A percentile compares a stretch with the other conserved stretches of the same genome.
Evolutionary conservation across 1,140 invertebrate genomes (phyloP).

Genomic region (Zaprionus kolodkinae): DNA sequence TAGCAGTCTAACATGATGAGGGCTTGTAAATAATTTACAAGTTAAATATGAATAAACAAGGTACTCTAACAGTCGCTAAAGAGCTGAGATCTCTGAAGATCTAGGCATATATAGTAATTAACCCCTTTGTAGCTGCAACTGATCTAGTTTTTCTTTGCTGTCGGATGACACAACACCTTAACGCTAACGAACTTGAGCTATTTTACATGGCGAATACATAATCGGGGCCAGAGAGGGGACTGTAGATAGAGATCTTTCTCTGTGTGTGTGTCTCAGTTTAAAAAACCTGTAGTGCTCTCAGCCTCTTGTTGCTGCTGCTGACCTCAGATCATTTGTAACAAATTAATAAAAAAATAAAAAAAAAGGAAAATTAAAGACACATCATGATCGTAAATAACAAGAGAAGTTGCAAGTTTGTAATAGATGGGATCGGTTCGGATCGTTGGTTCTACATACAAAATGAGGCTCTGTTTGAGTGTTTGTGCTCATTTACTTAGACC

Average conservation of each 20-base stretch:
- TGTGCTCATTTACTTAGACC: conserved; percentile 24
- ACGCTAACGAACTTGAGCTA: conserved; percentile 68
- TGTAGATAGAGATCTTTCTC: background rate
- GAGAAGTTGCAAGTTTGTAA: conserved; percentile 6
- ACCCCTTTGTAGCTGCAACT: background rate
- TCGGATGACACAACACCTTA: conserved; percentile 42
- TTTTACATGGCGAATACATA: conserved; percentile 57
- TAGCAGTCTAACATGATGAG: too few relatives aligned
- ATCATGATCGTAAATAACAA: conserved; percentile 19
- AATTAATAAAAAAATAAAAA: conserved; percentile 38
- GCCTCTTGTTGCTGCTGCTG: conserved; percentile 29
- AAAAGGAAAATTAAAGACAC: conserved; percentile 34
- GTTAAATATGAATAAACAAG: too few relatives aligned
- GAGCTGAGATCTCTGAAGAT: too few relatives aligned
- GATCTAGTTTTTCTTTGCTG: conserved; percentile 39
- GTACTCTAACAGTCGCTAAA: too few relatives aligned
- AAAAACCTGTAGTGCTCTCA: background rate
- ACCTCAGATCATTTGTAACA: conserved; percentile 43
- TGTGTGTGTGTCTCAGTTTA: too few relatives aligned
- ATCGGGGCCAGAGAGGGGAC: background rate
- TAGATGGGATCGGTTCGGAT: too few relatives aligned
- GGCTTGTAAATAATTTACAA: too few relatives aligned
- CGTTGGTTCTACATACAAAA: conserved; percentile 12
- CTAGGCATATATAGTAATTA: too few relatives aligned
- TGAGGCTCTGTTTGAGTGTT: background rate